These are phyloP conservation scores for Drosophila sulfurigaster DNA, from an alignment of 1,140 invertebrate genomes.

Conservation along the genomic window DNA sequence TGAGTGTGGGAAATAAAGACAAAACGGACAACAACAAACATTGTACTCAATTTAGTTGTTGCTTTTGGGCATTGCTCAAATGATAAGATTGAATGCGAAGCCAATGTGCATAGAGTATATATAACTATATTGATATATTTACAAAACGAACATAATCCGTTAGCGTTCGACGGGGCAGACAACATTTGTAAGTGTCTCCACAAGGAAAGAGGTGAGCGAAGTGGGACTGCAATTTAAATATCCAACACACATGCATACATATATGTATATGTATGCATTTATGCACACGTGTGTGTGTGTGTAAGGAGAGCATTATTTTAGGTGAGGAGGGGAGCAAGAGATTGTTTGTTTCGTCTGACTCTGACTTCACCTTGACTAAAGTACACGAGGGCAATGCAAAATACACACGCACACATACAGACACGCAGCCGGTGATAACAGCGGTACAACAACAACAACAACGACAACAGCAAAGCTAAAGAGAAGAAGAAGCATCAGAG, in stretches of 20 bases:
- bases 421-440: constrained; percentile 58
- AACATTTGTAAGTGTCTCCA: background rate
- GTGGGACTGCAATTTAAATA: background rate
- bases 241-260: background rate
- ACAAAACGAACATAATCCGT: constrained; percentile 6
- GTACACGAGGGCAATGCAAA: constrained; percentile 64
- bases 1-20: constrained; percentile 26
- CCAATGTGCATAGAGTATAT: background rate
- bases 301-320: constrained; percentile 3
- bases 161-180: no score
- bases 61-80: background rate
- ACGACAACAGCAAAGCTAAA: no score
- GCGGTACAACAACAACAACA: constrained; percentile 12
- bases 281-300: background rate
- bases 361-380: constrained; percentile 82
- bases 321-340: constrained; percentile 2
- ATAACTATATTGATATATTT: constrained; percentile 6
- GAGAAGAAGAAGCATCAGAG: background rate
- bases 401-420: constrained; percentile 4
- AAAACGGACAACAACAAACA: background rate
- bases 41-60: constrained; percentile 33
- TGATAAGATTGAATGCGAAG: constrained; percentile 10
- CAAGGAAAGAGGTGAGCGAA: background rate
- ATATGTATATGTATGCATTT: background rate
- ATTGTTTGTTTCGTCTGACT: constrained; percentile 55